Base-by-base conservation (phyloP, 2,113 vertebrate species). In the Odontophorus gujanensis region DNA sequence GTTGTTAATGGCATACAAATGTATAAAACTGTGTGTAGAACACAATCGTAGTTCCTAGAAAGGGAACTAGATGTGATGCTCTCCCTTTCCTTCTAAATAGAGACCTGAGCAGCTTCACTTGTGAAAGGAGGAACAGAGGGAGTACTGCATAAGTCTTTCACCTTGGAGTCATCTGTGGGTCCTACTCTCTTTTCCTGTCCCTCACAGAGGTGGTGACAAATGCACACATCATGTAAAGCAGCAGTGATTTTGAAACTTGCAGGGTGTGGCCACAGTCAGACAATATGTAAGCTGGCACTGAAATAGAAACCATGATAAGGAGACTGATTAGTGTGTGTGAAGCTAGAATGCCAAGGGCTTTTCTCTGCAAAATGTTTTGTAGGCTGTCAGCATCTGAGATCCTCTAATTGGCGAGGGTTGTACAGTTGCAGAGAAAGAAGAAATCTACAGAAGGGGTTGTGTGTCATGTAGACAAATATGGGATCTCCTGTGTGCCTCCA, bases 291-390 rank as follows among this genome's bases (percentile, higher is more conserved):
- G 36, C 17, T 34, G 63, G 7, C 57, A 22, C 5, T 77, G 61
- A 50, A 58, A n/a, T 53, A 68, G 43, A 58, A 74, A 47, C 36
- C 38, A 12, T 0, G 3, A 9, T 30, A 51, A 42, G 17, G 58
- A 63, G 24, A 8, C 14, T 34, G 20, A 40, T 22, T 4, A 42
- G 51, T 25, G 25, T 4, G 6, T 16, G 8, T 30, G 55, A 82
- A 38, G 55, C 15, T 57, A 57, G 55, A 62, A 25, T 58, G 47
- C 53, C n/a, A 30, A 32, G 36, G 66, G 43, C 66, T 82, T 73
- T 85, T n/a, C 62, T 80, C 21, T 50, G 57, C 0, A 0, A 3
- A 0, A 13, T 65, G 13, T 0, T 0, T 57, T 18, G 14, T 69
- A 10, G 5, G 25, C n/a, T 38, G 2, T 89, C 55, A 13, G 50